Base-by-base conservation (phyloP, 2,113 vertebrate genomes). In the Poeciliopsis retropinna region DNA sequence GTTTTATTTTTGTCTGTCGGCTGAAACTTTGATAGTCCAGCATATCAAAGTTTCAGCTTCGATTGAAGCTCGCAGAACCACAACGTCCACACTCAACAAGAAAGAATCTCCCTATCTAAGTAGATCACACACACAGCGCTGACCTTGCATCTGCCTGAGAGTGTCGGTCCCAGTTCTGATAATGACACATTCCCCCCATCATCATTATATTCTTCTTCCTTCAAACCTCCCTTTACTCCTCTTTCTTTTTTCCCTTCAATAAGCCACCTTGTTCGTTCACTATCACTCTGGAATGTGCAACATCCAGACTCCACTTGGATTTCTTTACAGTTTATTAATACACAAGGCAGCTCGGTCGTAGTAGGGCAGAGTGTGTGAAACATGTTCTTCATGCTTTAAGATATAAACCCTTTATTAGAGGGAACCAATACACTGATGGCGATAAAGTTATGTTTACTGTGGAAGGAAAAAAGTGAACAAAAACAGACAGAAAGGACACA, bases 261-360 rank as follows among this genome's bases (percentile, higher is more conserved):
- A 51, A 66, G 31, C 31, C 63, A 19, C 39, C 14, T 28, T 76
- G 77, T 81, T 66, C 76, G 85, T 75, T 14, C 63, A 69, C 51
- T 85, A 85, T 87, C 80, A 60, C 19, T 12, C 64, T 70, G 85
- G 85, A 88, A 91, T 87, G 81, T 72, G 62, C 28, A 84, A 77
- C 70, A 64, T 79, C 66, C 68, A 37, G n/a, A 32, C 31, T 67
- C 25, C 57, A 78, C 10, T 65, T 76, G 63, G 75, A 70, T 67
- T 70, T 70, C 12, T 69, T 27, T 66, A 27, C 60, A 44, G 51
- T 76, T 80, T 79, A 87, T 68, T 73, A 81, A 30, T 11, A 73
- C 67, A 67, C 22, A n/a, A 57, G 27, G 32, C 65, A 64, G 47
- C 51, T 28, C 5, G n/a, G 67, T 28, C 27, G 5, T 9, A 14